Base-by-base conservation (phyloP, 2,113 vertebrate genomes). In the Perca flavescens region DNA sequence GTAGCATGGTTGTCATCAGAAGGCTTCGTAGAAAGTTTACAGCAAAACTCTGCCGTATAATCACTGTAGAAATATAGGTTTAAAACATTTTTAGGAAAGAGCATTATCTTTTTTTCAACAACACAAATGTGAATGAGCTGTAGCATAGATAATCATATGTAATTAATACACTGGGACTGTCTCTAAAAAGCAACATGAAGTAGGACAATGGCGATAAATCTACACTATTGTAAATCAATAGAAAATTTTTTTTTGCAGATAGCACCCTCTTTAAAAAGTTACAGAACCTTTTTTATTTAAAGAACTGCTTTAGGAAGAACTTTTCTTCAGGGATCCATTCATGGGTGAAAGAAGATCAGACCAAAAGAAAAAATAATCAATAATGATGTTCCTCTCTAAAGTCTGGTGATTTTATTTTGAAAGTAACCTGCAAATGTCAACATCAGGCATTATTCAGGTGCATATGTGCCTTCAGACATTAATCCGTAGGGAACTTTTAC, bases 391-490 rank as follows among this genome's bases (percentile, higher is more conserved):
- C 21, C 57, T 53, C 5, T 43, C 22, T 40, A 2, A 43, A 53
- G 50, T 8, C 2, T 21, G 5, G 43, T 52, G 61, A 47, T 69
- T 82, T 65, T 12, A 36, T 68, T 78, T 53, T 74, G 17, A 74
- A 78, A 61, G 46, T 12, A 7, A 57, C 62, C 63, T 21, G 4
- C 22, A 46, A 57, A 73, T 72, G 77, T 57, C 77, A 83, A 15
- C 0, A 70, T 3, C 40, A 6, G 12, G 17, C 16, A 12, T 62
- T 53, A 47, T n/a, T 40, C 11, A 46, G 22, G 11, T 15, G n/a
- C 14, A 25, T 6, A 3, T 16, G 25, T 13, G 10, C 43, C 31
- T 16, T 65, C 3, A 11, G 17, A 72, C n/a, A 11, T 31, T 16
- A 2, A 61, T 61, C 53, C 15, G 9, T 1, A 40, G 9, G 40